Evolutionary conservation across 2,888 invertebrate genomes (phyloP), one percentile per base, ranked within the genome.

Genomic region (Drosophila leonis): DNA sequence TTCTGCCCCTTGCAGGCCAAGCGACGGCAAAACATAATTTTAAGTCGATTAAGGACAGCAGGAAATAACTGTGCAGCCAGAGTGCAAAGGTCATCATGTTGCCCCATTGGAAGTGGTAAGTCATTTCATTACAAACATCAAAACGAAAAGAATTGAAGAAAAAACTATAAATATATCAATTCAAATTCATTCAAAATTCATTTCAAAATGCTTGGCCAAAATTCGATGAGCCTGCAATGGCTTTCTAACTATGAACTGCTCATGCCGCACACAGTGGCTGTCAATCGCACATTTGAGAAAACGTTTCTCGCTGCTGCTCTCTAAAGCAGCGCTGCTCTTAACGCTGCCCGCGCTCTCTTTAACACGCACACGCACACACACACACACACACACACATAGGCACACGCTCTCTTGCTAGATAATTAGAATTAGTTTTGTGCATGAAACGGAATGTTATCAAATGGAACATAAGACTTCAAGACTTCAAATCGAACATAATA

Each of bases 71-170:
- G 76, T 67, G 85, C 82, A 82, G 84, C 65, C 82, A 83, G 66
- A 80, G 82, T 82, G 83, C 76, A 80, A 82, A 80, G 93, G 93
- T 91, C 90, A 92, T 82, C 52, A 93, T 93, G 93, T 91, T 89
- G 91, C 93, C 93, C 92, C 91, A 90, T 76, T 90, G 90, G 90
- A 92, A 92, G 92, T 92, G 93, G 93, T 93, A 88, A 91, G 92
- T 90, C 39, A 49, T n/a, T n/a, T n/a, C n/a, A n/a, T 12, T 15
- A 35, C 13, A 12, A 13, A 18, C 27, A 33, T 24, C 0, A 27
- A 42, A 37, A 10, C n/a, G 20, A 42, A 24, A 0, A 4, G 0
- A n/a, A 20, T 24, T 3, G 24, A 3, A 24, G 24, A 4, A 37
- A 37, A 5, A 24, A 15, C 7, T 20, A 2, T 24, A n/a, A 35